Evolutionary conservation across 2,888 invertebrate genomes (phyloP), one percentile per base, ranked within the genome.

Genomic region (Zygothrica quintamaculata): DNA sequence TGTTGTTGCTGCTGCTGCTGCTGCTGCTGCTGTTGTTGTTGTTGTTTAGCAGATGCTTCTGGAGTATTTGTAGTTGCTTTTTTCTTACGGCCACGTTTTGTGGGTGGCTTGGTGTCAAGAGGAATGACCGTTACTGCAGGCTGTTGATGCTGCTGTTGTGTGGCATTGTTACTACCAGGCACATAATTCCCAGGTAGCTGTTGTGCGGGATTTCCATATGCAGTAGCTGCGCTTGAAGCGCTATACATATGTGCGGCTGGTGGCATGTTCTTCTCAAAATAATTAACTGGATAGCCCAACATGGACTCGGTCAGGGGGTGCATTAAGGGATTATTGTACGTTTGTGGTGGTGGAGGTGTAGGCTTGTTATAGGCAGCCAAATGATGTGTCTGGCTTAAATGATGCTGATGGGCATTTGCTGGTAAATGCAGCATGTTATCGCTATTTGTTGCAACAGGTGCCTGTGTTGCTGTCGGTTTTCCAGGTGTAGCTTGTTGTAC

Each of bases 181-280:
- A 85, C 82, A 73, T 79, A 76, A 56, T 76, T 77, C 9, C 84
- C 76, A 2, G 86, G 85, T 70, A 88, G 59, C 44, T 89, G 89
- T 11, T 87, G 87, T 0, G 82, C 82, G 0, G 88, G 78, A 70
- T 88, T 89, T 0, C 88, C 88, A 43, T 88, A 88, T 0, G 84
- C 78, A 0, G 71, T 36, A 1, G 86, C 80, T 13, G 82, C 85
- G 16, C 77, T 85, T 0, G 84, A 65, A 1, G 85, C 85, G 60
- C 92, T 93, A 76, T 92, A 93, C 91, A 93, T 92, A 50, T 93
- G 93, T 0, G 93, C 93, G 0, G 93, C 93, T 88, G 93, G 93
- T 81, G 93, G 93, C 89, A 92, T 92, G 18, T 91, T 91, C 87
- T 93, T 93, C 44, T 93, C 93, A 62, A 93, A 93, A 74, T 93